These are phyloP conservation scores for Aotus griseimembra DNA, from an alignment of 2,797 vertebrate genomes.

Conservation along the genomic window DNA sequence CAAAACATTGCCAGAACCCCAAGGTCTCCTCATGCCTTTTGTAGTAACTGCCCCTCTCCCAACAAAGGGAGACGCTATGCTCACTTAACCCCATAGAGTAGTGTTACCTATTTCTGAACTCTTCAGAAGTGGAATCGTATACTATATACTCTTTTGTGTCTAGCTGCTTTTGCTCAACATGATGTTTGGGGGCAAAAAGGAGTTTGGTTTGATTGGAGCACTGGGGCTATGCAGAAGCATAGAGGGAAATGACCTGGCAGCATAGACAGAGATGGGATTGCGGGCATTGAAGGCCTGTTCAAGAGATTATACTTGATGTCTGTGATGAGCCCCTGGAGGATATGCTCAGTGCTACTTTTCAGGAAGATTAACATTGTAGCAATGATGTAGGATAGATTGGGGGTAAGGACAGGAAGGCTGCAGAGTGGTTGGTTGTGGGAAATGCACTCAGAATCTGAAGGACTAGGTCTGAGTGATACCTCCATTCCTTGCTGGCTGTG, in stretches of 20 bases:
- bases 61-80: neutral
- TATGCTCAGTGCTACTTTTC: neutral
- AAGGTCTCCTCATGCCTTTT: neutral
- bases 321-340: neutral
- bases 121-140: neutral
- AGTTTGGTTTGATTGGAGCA: neutral
- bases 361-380: neutral
- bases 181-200: neutral
- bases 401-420: neutral
- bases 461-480: neutral
- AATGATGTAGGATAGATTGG: neutral
- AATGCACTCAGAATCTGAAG: neutral
- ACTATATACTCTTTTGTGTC: neutral
- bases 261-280: neutral
- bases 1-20: neutral
- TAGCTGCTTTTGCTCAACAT: neutral
- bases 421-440: neutral
- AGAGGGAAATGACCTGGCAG: neutral
- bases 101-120: neutral
- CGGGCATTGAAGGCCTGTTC: neutral
- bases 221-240: neutral
- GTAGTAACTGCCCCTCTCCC: neutral
- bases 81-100: neutral
- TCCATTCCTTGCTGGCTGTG: neutral
- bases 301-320: neutral